Base-by-base conservation (phyloP, 2,113 vertebrate genomes). In the Bambusicola thoracicus region DNA sequence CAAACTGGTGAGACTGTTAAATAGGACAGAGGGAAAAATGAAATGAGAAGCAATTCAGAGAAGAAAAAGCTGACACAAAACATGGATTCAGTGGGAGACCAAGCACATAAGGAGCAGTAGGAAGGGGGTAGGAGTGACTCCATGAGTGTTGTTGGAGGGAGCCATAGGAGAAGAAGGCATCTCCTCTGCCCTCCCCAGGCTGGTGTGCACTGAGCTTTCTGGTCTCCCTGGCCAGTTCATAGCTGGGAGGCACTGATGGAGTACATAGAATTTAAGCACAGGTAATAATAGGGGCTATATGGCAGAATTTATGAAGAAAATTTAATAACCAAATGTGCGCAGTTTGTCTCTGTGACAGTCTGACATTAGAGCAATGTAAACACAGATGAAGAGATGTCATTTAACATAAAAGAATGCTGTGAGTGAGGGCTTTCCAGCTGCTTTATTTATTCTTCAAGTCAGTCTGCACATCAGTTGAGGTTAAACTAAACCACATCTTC, bases 241-340 rank as follows among this genome's bases (percentile, higher is more conserved):
- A 88, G 80, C 56, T 74, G 51, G 72, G n/a, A 95, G 29, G 41
- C 34, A 27, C 11, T 82, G 90, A 74, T 53, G 72, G 68, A 63
- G 46, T 22, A 67, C 40, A 30, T 44, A 75, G 62, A 83, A 94
- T 66, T 90, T 56, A 87, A 88, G 68, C 61, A 68, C 40, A 68
- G 63, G 76, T 49, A 73, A 87, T 95, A 90, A 77, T 81, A 82
- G 84, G 21, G 69, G 17, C 91, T 89, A 34, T 55, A 74, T 16
- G 38, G 43, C 88, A 92, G 83, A 93, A 96, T 96, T 95, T 93
- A 96, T 90, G 89, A 86, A 56, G 76, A 85, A 89, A 93, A 95
- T 87, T 90, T 94, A 91, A 94, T 87, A 63, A 69, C 34, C 38
- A 81, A 96, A 94, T 94, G 85, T 67, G 55, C 75, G 63, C 49